Conservation (phyloP, 2,113 vertebrate species). For the Montifringilla adamsi region DNA sequence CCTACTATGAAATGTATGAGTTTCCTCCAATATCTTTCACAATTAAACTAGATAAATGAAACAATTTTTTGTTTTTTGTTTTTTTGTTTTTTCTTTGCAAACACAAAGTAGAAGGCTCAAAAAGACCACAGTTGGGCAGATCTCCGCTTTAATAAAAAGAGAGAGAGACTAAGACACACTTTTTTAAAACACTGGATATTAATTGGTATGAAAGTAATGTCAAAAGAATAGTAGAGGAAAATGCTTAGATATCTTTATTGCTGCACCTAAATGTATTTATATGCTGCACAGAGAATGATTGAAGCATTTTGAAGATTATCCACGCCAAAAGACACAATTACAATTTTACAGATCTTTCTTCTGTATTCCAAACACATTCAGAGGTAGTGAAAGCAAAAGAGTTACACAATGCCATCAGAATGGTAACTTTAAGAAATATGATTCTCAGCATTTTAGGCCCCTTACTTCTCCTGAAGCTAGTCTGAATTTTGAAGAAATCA, state of each 20-base stretch:
- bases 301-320: not conserved
- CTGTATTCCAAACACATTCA: not conserved
- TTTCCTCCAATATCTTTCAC: not conserved
- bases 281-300: not conserved
- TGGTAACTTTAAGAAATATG: not conserved
- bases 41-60: not conserved
- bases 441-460: not conserved
- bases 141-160: not conserved
- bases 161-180: not conserved
- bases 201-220: not conserved
- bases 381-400: not conserved
- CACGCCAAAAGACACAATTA: not conserved
- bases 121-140: not conserved
- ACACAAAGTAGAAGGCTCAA: not conserved
- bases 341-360: not conserved
- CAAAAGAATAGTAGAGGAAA: not conserved
- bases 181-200: not conserved
- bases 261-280: not conserved
- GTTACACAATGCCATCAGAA: not conserved
- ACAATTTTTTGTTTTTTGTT: not conserved
- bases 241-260: not conserved
- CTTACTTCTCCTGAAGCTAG: not conserved
- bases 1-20: not conserved
- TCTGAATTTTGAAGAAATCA: not conserved
- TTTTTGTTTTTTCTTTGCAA: not conserved